phyloP scores from a whole-genome alignment of 1,140 invertebrate genomes.

The Chelonus insularis region DNA sequence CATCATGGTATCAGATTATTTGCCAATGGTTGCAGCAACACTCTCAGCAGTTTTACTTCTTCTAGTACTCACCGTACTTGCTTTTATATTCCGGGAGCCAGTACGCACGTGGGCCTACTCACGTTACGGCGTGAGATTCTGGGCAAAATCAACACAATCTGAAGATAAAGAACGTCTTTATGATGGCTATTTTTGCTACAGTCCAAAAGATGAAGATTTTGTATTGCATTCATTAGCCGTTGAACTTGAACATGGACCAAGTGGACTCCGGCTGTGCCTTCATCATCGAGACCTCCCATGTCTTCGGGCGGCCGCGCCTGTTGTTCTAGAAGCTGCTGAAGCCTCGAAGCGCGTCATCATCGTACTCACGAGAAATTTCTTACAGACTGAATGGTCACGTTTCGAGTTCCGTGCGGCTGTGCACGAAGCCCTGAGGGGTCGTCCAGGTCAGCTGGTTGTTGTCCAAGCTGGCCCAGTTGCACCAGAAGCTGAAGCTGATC shows the following conservation, averaged over 20 bases:
- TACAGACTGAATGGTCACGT: conserved; percentile 84
- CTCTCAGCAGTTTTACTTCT: conserved; percentile 74
- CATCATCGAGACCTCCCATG: conserved; percentile 83
- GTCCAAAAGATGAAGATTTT: conserved; percentile 89
- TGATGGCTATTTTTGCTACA: conserved; percentile 92
- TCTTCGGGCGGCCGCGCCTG: conserved; percentile 72
- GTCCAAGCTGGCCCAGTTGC: conserved; percentile 80
- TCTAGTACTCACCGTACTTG: conserved; percentile 73
- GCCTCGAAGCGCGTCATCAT: conserved; percentile 79
- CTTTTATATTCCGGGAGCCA: conserved; percentile 82
- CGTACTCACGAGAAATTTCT: conserved; percentile 79
- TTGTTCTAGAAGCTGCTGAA: conserved; percentile 84
- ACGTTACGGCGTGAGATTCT: conserved; percentile 81
- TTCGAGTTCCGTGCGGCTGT: conserved; percentile 82
- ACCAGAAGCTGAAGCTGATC: conserved; percentile 80
- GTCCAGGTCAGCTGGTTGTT: conserved; percentile 82
- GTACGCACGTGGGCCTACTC: conserved; percentile 86
- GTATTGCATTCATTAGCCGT: conserved; percentile 80
- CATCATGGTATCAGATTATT: conserved; percentile 80
- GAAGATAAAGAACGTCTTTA: conserved; percentile 85
- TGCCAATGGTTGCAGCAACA: conserved; percentile 80
- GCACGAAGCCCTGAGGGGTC: conserved; percentile 82
- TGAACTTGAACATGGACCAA: conserved; percentile 77
- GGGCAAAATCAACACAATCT: conserved; percentile 51
- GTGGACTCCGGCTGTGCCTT: conserved; percentile 80